These are phyloP conservation scores for Numenius arquata DNA, from an alignment of 2,113 vertebrate species.

Conservation along the genomic window DNA sequence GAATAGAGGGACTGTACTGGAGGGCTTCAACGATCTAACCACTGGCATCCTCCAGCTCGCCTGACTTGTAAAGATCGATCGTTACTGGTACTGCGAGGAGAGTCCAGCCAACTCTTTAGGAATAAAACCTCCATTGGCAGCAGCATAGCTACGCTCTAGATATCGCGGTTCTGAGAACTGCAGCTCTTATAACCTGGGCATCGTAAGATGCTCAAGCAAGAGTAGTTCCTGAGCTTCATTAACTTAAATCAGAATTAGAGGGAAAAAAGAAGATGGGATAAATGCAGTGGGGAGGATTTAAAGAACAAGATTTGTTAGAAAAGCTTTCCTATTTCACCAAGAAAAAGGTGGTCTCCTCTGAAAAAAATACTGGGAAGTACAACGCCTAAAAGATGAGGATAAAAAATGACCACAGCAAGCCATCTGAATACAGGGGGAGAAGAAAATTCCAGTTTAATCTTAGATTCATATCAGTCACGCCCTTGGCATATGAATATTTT, in stretches of 20 bases:
- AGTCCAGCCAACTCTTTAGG: fast-evolving
- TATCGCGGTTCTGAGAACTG: neutral
- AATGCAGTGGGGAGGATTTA: neutral
- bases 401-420: neutral
- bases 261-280: neutral
- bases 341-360: neutral
- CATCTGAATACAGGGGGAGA: neutral
- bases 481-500: neutral
- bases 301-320: neutral
- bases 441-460: neutral
- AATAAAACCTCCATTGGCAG: neutral
- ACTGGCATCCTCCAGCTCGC: neutral
- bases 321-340: neutral
- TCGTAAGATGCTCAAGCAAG: neutral
- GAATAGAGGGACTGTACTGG: neutral
- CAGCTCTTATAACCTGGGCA: neutral
- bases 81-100: fast-evolving
- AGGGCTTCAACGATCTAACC: fast-evolving
- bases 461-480: neutral
- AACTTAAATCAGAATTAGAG: neutral
- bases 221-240: neutral
- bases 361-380: neutral
- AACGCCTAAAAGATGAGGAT: neutral
- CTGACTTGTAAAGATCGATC: neutral
- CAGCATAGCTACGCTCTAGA: neutral